Percentiles rank a stretch among this genome's conserved stretches.
Conservation (phyloP, 2,797 vertebrate genomes). For the Heteromormyrus szaboi region DNA sequence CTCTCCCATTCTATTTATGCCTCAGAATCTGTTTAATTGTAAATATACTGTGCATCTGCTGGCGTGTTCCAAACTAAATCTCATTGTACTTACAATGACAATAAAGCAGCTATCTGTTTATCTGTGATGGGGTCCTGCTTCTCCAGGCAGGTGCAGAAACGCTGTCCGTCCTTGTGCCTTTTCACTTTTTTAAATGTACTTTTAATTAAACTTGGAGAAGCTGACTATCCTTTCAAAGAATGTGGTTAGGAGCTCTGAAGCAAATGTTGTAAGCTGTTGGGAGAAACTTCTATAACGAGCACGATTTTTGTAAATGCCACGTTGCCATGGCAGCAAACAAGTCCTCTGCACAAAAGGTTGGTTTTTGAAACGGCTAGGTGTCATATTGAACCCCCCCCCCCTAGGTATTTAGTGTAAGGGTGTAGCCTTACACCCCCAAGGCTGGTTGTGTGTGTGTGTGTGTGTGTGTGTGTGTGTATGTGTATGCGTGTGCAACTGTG, state of each 20-base stretch:
- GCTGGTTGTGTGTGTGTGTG: neutral
- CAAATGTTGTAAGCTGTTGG: neutral
- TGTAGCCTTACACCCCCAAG: neutral
- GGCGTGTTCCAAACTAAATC: no score
- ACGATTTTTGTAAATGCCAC: neutral
- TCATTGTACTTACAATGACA: no score
- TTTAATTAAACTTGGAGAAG: neutral
- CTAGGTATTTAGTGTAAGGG: neutral
- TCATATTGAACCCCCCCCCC: neutral
- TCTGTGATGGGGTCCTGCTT: neutral
- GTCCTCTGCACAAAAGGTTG: neutral
- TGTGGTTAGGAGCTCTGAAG: neutral
- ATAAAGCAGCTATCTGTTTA: neutral
- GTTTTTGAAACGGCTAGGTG: neutral
- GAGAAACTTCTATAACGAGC: neutral
- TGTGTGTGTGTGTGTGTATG: neutral
- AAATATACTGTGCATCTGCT: no score
- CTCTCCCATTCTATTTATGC: no score
- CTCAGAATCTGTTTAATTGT: no score
- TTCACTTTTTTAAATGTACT: neutral
- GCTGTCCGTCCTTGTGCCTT: neutral
- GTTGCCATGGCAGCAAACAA: neutral
- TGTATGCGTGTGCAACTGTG: neutral
- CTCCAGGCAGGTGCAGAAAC: neutral
- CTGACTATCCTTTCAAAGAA: neutral